A percentile compares a stretch with the other conserved stretches of the same genome.
Evolutionary conservation across 2,113 vertebrate genomes (phyloP).

Genomic region (Strigops habroptila): DNA sequence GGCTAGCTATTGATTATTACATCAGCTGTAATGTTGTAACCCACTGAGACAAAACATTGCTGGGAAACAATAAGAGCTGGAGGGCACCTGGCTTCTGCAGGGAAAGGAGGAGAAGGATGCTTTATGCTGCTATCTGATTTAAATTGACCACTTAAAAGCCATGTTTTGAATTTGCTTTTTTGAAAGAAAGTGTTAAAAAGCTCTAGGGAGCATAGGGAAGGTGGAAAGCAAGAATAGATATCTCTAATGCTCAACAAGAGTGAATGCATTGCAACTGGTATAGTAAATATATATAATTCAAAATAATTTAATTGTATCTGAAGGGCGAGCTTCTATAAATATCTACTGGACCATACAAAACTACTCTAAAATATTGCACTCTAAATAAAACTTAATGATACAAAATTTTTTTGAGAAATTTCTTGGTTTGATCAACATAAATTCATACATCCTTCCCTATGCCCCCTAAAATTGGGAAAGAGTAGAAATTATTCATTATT

Average conservation of each 20-base stretch:
- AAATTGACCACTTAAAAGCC: slow-evolving; percentile 23
- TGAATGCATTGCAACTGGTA: background rate
- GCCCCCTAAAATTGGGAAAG: background rate
- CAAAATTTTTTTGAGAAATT: background rate
- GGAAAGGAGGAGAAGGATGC: background rate
- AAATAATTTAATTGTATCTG: background rate
- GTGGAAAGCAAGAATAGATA: background rate
- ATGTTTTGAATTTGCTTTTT: background rate
- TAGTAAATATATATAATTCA: background rate
- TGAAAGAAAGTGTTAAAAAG: background rate
- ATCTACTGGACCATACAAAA: background rate
- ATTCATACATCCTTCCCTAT: background rate
- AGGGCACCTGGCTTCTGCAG: background rate
- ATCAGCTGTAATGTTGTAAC: slow-evolving; percentile 21
- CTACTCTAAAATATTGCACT: background rate
- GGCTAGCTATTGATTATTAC: slow-evolving; percentile 23
- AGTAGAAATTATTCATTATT: background rate
- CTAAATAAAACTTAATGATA: background rate
- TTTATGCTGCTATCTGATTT: background rate
- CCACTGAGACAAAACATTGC: slow-evolving; percentile 26
- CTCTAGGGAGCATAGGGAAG: background rate
- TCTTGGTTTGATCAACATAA: background rate
- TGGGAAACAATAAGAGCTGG: slow-evolving; percentile 33
- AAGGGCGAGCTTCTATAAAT: background rate
- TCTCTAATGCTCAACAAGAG: background rate